Evolutionary conservation across 1,140 invertebrate species (phyloP).

Genomic region (Cyrtorhinus lividipennis): DNA sequence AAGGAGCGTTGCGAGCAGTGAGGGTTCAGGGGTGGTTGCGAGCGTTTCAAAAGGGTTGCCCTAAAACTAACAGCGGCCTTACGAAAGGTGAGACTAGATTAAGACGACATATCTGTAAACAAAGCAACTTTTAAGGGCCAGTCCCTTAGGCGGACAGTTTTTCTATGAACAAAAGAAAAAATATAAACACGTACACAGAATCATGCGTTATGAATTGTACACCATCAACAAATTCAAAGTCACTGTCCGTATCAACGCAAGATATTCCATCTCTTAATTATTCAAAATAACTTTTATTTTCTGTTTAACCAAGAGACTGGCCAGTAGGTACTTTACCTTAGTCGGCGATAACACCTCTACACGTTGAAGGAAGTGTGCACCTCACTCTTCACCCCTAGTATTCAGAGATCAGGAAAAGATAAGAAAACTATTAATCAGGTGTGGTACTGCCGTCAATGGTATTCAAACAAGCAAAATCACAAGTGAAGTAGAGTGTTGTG

Average conservation of each 20-base stretch:
- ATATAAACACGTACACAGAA: too few species aligned
- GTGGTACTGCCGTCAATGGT: slow-evolving; percentile 3
- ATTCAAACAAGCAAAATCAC: slow-evolving; percentile 1
- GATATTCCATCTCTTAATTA: too few species aligned
- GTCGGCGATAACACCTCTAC: slow-evolving; percentile 16
- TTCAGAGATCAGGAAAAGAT: slow-evolving; percentile 21
- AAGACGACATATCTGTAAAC: slow-evolving; percentile 3
- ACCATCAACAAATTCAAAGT: too few species aligned
- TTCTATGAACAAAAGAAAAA: background rate
- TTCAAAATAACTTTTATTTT: too few species aligned
- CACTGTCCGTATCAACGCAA: too few species aligned
- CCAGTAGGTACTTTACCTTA: slow-evolving; percentile 20
- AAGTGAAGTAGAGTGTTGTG: slow-evolving; percentile 5
- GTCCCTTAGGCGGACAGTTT: background rate
- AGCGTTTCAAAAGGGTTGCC: background rate
- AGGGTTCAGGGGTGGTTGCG: background rate
- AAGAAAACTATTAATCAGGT: slow-evolving; percentile 21
- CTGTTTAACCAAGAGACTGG: slow-evolving; percentile 17
- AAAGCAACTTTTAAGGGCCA: background rate
- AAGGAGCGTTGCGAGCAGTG: background rate
- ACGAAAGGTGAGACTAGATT: background rate
- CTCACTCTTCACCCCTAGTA: slow-evolving; percentile 16
- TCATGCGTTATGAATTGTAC: too few species aligned
- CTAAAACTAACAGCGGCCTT: slow-evolving; percentile 2
- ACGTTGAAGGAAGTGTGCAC: slow-evolving; percentile 7